A percentile compares a stretch with the other conserved stretches of the same genome.
These are phyloP conservation scores for Drosophila equinoxialis DNA, from an alignment of 1,140 invertebrate species.

Conservation along the genomic window DNA sequence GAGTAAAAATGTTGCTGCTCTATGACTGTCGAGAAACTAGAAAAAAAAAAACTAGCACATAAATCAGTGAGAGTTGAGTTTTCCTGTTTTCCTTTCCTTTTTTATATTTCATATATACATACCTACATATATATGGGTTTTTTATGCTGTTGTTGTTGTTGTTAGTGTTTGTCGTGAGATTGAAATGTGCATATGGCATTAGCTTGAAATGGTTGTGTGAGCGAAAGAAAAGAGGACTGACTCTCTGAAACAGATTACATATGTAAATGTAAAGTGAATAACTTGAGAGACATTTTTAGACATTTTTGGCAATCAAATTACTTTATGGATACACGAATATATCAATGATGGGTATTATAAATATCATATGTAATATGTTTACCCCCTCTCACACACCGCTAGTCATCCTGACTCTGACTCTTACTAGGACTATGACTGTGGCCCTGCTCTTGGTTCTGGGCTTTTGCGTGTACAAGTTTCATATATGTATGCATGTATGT, in stretches of 20 bases:
- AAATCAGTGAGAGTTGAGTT: conserved; percentile 46
- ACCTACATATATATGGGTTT: background rate
- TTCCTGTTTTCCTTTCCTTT: conserved; percentile 4
- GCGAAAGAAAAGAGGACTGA: background rate
- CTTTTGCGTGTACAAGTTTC: conserved; percentile 61
- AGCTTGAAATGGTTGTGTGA: conserved; percentile 50
- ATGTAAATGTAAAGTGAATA: conserved; percentile 1
- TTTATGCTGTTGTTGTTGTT: conserved; percentile 28
- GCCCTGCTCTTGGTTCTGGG: conserved; percentile 40
- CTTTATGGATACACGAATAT: conserved; percentile 41
- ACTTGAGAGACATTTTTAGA: conserved; percentile 7
- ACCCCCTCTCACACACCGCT: background rate
- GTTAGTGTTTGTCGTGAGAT: conserved; percentile 44
- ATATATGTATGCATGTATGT: conserved; percentile 65
- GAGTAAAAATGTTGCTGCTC: conserved; percentile 70
- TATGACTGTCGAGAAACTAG: conserved; percentile 75
- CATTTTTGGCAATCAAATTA: conserved; percentile 16
- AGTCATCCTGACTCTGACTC: conserved; percentile 9
- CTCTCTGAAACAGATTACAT: conserved; percentile 3
- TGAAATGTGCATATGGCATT: conserved; percentile 74
- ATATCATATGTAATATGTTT: conserved; percentile 8
- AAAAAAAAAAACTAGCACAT: conserved; percentile 50
- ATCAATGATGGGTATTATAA: conserved; percentile 4
- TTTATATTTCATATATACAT: background rate
- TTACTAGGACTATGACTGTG: background rate